Conservation (phyloP, 2,888 invertebrate species). For the Sympetrum striolatum region DNA sequence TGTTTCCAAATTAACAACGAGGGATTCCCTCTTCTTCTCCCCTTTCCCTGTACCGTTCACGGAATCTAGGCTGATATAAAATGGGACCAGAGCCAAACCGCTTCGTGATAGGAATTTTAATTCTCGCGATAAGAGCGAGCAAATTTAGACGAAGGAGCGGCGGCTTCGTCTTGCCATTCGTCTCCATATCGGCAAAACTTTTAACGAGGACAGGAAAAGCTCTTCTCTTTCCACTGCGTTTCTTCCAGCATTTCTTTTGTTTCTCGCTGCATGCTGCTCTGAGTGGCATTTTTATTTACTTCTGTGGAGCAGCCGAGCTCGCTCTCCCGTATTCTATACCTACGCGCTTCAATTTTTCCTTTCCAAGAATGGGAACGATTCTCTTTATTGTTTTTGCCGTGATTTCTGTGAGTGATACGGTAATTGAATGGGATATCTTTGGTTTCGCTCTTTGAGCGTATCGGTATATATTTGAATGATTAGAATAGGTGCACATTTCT, state of each 20-base stretch:
- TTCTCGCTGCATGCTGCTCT: neutral
- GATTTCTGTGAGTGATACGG: neutral
- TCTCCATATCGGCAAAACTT: slow-evolving; percentile 5
- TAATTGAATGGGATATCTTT: neutral
- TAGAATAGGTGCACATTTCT: too few species aligned
- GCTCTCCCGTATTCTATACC: neutral
- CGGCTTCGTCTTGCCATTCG: neutral
- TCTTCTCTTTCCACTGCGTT: neutral
- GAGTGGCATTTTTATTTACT: neutral
- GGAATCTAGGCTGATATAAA: neutral
- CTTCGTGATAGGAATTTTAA: slow-evolving; percentile 42
- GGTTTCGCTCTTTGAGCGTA: neutral
- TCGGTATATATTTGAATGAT: too few species aligned
- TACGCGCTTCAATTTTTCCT: too few species aligned
- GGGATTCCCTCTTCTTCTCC: neutral
- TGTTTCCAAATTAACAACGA: neutral
- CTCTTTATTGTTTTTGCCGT: neutral
- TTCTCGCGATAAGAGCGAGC: slow-evolving; percentile 27
- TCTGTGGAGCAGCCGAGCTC: neutral
- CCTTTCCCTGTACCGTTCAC: neutral
- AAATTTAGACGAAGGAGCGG: slow-evolving; percentile 1
- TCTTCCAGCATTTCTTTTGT: neutral
- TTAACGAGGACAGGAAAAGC: slow-evolving; percentile 9
- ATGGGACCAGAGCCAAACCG: neutral
- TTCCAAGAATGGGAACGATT: neutral